Percentiles rank a stretch among this genome's conserved stretches.
phyloP scores from a whole-genome alignment of 2,113 vertebrate species.

The Trogon surrucura region DNA sequence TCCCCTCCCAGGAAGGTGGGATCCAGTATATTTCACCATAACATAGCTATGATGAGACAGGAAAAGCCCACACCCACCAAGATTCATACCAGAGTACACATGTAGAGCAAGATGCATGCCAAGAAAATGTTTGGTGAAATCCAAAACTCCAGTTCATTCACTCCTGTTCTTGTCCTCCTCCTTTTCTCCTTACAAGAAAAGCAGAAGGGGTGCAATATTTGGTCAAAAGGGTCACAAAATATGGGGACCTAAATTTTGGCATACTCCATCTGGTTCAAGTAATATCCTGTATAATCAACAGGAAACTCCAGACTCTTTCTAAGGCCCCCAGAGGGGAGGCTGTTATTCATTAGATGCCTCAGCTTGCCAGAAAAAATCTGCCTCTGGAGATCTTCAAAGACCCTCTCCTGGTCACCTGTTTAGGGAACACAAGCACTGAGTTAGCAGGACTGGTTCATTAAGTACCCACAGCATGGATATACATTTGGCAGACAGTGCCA shows the following conservation, averaged over 20 bases:
- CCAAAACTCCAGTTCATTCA: background rate
- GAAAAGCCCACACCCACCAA: fast-evolving
- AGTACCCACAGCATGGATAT: background rate
- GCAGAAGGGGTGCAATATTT: background rate
- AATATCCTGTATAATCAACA: background rate
- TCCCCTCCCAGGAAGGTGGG: too few species aligned
- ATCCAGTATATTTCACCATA: background rate
- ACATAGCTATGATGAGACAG: background rate
- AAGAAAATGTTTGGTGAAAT: background rate
- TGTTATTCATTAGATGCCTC: background rate
- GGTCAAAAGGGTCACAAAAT: background rate
- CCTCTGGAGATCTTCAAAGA: background rate
- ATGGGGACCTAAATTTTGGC: background rate
- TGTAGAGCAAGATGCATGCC: background rate
- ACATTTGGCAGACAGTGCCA: background rate
- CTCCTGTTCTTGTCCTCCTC: background rate
- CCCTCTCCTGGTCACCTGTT: background rate
- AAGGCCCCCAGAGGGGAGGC: background rate
- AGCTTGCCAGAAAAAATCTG: background rate
- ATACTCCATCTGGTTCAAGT: background rate
- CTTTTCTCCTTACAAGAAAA: background rate
- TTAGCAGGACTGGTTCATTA: background rate
- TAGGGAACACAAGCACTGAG: background rate
- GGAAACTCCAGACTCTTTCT: background rate
- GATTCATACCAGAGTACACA: background rate